Evolutionary conservation across 2,888 invertebrate species (phyloP).

Genomic region (Agrotis clavis): DNA sequence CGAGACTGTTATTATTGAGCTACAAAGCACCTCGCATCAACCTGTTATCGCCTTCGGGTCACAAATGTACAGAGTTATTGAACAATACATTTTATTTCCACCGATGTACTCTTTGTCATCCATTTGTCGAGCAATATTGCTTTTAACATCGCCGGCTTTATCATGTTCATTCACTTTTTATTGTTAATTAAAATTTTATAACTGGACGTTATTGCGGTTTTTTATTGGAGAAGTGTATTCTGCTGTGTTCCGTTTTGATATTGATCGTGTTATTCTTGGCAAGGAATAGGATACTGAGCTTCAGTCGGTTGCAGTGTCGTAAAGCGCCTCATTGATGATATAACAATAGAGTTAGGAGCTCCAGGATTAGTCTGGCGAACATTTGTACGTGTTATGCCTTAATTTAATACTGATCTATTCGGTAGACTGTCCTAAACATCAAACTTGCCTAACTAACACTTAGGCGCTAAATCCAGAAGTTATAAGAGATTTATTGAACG

Average conservation of each 20-base stretch:
- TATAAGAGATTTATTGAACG: background rate
- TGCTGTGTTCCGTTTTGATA: conserved; percentile 12
- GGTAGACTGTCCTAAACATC: background rate
- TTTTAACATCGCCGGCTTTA: conserved; percentile 40
- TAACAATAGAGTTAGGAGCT: background rate
- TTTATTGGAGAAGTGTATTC: conserved; percentile 11
- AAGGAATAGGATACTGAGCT: background rate
- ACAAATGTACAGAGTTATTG: conserved; percentile 45
- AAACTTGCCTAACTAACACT: background rate
- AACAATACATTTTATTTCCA: conserved; percentile 52
- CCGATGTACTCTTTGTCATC: conserved; percentile 41
- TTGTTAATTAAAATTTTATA: conserved; percentile 39
- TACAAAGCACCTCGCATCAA: background rate
- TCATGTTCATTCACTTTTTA: conserved; percentile 40
- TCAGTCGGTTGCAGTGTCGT: background rate
- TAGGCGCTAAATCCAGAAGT: background rate
- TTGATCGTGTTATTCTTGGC: conserved; percentile 11
- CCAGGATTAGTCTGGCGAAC: background rate
- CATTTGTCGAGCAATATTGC: conserved; percentile 48
- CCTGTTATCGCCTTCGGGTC: conserved; percentile 20
- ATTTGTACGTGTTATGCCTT: conserved; percentile 1
- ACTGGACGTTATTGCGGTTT: conserved; percentile 21
- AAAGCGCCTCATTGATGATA: background rate
- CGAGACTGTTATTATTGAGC: too few relatives aligned
- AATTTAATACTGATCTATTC: background rate